phyloP scores from a whole-genome alignment of 1,140 invertebrate species.

The Hydropsyche tenuis region DNA sequence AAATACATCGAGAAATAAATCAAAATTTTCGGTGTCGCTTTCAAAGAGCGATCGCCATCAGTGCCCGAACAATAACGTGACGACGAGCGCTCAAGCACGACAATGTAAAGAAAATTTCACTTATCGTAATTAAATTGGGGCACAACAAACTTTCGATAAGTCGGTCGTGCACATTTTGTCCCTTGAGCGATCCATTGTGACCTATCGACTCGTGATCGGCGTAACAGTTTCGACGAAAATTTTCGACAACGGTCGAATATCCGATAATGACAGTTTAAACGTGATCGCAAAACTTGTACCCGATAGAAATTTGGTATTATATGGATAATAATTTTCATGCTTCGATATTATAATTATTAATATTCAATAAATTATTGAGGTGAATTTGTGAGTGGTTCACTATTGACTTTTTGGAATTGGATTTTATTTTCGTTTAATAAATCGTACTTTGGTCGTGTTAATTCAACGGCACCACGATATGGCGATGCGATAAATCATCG shows the following conservation, averaged over 20 bases:
- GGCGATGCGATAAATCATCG: too few relatives aligned
- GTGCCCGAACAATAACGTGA: too few relatives aligned
- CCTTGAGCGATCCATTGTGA: not conserved
- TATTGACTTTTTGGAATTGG: too few relatives aligned
- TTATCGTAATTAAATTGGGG: constrained; percentile 21
- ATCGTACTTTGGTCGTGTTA: too few relatives aligned
- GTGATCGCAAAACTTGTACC: not conserved
- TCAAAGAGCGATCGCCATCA: not conserved
- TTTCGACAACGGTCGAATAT: not conserved
- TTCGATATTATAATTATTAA: too few relatives aligned
- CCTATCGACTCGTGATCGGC: not conserved
- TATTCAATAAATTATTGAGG: too few relatives aligned
- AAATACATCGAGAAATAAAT: not conserved
- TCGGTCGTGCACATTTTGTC: not conserved
- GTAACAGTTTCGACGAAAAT: not conserved
- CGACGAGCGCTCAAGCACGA: too few relatives aligned
- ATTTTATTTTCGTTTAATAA: too few relatives aligned
- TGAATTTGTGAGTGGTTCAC: too few relatives aligned
- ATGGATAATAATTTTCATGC: too few relatives aligned
- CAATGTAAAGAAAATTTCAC: not conserved
- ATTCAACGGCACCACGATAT: too few relatives aligned
- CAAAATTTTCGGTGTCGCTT: not conserved
- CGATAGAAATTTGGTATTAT: too few relatives aligned
- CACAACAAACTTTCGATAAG: constrained; percentile 4
- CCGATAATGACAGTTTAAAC: not conserved